Base-by-base conservation (phyloP, 2,113 vertebrate genomes). In the Oryzias javanicus region DNA sequence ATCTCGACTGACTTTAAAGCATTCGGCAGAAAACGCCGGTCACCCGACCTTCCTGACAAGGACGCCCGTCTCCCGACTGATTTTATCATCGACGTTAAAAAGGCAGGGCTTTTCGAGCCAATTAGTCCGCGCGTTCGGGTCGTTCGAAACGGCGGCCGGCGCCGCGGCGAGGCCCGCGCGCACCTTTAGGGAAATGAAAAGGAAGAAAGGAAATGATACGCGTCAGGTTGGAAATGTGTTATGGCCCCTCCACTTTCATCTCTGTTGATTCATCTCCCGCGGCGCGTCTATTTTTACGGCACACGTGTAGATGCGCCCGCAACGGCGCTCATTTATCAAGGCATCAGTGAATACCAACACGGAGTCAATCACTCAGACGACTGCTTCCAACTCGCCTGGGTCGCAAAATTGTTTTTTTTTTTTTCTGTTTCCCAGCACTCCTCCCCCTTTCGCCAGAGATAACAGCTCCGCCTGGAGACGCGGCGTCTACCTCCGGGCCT, bases 221-320 rank as follows among this genome's bases (percentile, higher is more conserved):
- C 51, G 64, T 49, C 63, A 55, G 68, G 72, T 77, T 49, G 59
- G 53, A 68, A 70, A 75, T 25, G 63, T 40, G 42, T 1, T 19
- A 27, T 14, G 10, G 42, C 24, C 49, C 54, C 66, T 47, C 42
- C 70, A 47, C 64, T 74, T 74, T 79, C 80, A 69, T 73, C 73
- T 61, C 13, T 48, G 81, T 65, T 76, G 70, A 82, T 67, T 79
- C 63, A 72, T 61, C 77, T 80, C 78, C 61, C 62, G 4, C 0
- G 52, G 47, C 4, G 29, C 12, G 1, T 69, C 78, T 71, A 69
- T 80, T 78, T 78, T 78, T 65, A 78, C 2, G 22, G 22, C 64
- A 44, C 6, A 17, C 40, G 29, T 52, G 70, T n/a, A 49, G 55
- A 70, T 74, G 51, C 60, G 72, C 79, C 67, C 83, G 84, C 72